Evolutionary conservation across 2,797 vertebrate genomes (phyloP).

Genomic region (Thaleichthys pacificus): DNA sequence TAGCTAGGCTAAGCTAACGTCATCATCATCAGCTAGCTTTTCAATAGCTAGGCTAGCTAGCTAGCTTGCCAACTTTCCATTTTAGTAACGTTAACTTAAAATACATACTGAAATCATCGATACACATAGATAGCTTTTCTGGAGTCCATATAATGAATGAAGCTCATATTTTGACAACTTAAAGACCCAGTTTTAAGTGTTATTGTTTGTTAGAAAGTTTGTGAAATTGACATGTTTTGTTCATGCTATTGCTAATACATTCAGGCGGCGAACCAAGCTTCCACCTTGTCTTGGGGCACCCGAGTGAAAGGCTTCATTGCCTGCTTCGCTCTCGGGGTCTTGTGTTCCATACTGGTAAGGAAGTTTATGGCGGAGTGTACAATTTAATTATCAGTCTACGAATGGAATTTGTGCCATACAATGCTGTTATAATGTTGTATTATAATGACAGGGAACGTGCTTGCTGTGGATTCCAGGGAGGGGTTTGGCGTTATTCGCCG

Average conservation of each 20-base stretch:
- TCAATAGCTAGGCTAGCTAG: neutral
- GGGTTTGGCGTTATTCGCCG: constrained; percentile 80
- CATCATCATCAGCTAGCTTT: neutral
- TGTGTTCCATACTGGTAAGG: constrained; percentile 84
- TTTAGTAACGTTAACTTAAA: no score
- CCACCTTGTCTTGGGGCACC: constrained; percentile 79
- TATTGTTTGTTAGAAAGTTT: no score
- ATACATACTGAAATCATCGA: no score
- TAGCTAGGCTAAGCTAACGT: neutral
- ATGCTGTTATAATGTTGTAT: constrained; percentile 24
- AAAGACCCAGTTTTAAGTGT: no score
- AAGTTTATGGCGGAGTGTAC: no score
- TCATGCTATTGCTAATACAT: neutral
- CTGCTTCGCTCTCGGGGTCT: constrained; percentile 78
- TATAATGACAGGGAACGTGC: constrained; percentile 73
- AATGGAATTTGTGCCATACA: neutral
- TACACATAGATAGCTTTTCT: no score
- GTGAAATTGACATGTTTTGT: neutral
- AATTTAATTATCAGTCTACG: neutral
- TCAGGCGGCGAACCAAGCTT: constrained; percentile 77
- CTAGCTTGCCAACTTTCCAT: neutral
- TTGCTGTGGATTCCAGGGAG: constrained; percentile 83
- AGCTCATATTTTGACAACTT: no score
- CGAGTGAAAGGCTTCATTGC: constrained; percentile 83
- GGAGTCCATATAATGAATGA: no score